phyloP scores from a whole-genome alignment of 2,797 vertebrate species.

The Sebastes oblongus region DNA sequence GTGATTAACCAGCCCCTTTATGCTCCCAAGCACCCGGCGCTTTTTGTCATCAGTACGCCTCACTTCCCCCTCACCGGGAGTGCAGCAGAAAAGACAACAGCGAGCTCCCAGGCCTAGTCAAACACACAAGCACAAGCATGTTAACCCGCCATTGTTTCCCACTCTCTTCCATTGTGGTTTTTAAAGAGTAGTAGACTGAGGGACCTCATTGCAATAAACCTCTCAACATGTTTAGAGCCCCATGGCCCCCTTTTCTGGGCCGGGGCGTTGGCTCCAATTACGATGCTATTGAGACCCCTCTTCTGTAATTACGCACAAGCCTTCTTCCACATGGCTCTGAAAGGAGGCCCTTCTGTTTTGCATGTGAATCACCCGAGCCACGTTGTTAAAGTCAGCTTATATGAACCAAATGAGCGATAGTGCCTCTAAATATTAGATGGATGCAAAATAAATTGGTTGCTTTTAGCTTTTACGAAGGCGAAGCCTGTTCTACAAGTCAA shows the following conservation, averaged over 20 bases:
- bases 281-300: conserved; percentile 63
- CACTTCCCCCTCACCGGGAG: conserved; percentile 79
- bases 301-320: conserved; percentile 73
- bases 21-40: conserved; percentile 72
- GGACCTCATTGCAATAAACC: conserved; percentile 73
- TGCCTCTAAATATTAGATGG: conserved; percentile 21
- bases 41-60: conserved; percentile 82
- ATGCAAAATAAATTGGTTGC: conserved; percentile 35
- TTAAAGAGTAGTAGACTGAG: conserved; percentile 60
- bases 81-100: conserved; percentile 65
- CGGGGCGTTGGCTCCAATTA: conserved; percentile 73
- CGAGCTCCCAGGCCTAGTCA: conserved; percentile 69
- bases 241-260: conserved; percentile 56
- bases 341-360: conserved; percentile 51
- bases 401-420: conserved; percentile 23
- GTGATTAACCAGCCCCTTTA: conserved; percentile 85
- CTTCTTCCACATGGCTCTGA: conserved; percentile 61
- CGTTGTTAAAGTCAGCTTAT: conserved; percentile 51
- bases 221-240: conserved; percentile 71
- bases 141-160: conserved; percentile 76
- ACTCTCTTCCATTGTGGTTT: conserved; percentile 62
- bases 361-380: conserved; percentile 61
- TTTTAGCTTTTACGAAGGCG: not conserved
- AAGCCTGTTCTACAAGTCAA: conserved; percentile 1
- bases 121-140: conserved; percentile 80